Evolutionary conservation across 2,113 vertebrate species (phyloP), one percentile per base, ranked within the genome.

Genomic region (Lepisosteus oculatus): DNA sequence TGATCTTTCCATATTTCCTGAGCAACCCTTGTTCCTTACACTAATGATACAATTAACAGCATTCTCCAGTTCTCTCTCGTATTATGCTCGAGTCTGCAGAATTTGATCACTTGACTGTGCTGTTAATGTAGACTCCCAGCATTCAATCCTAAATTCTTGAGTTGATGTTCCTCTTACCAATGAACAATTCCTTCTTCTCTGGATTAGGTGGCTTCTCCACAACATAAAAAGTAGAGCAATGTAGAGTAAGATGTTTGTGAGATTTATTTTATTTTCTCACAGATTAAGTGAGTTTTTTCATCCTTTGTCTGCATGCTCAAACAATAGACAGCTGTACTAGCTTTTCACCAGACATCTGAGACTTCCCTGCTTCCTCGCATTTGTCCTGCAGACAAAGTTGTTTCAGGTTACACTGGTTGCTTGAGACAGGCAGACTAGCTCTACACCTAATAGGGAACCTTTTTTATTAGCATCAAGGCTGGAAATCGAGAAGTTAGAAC

Each of bases 261-360:
- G 29, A 67, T 17, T 69, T 61, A 69, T 8, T 9, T 0, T n/a
- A n/a, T 64, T 43, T 77, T 54, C 45, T 6, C 15, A 41, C 2
- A 55, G 42, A 72, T 74, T 69, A 71, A 69, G 56, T 73, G 69
- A 77, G 56, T 55, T 0, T 44, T 67, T 76, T 78, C 1, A 71
- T 57, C 76, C 71, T 74, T 84, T 82, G 85, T 82, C 76, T 70
- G 68, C 67, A 73, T 69, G 55, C 61, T 5, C 62, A 75, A 76
- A 70, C 64, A 80, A 70, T 65, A 83, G 79, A 77, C 79, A 78
- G 80, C 74, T 77, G 83, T 61, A 45, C 72, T 75, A 64, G 69
- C 78, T 71, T 67, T 70, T 80, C 77, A 78, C 77, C 68, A 41
- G 3, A 6, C 72, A 81, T 85, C 80, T 0, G 78, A 81, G 64